phyloP scores from a whole-genome alignment of 2,888 invertebrate genomes.

The Chaetogeoica ovagalla region DNA sequence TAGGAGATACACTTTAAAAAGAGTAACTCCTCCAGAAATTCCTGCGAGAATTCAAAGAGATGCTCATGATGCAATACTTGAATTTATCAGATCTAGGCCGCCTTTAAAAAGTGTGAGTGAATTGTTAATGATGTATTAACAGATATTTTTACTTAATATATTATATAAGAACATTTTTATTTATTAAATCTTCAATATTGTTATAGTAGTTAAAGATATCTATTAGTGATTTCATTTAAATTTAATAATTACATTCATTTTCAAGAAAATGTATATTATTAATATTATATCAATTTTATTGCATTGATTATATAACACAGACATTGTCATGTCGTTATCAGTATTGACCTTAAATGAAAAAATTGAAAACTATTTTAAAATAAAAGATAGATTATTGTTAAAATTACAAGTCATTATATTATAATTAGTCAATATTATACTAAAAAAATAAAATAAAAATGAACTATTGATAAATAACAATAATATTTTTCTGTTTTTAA shows the following conservation, averaged over 20 bases:
- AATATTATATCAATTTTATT: not conserved
- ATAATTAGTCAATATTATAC: not conserved
- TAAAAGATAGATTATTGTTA: not conserved
- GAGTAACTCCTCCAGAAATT: slow-evolving; percentile 81
- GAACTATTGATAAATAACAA: not conserved
- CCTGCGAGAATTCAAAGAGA: slow-evolving; percentile 83
- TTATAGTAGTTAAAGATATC: not conserved
- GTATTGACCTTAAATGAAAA: not conserved
- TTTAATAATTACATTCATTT: slow-evolving; percentile 1
- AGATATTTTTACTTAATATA: not conserved
- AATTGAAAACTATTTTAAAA: not conserved
- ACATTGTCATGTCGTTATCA: not conserved
- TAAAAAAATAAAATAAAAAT: not conserved
- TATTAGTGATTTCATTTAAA: not conserved
- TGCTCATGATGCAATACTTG: slow-evolving; percentile 92
- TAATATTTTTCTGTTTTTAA: not conserved
- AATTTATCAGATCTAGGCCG: slow-evolving; percentile 94
- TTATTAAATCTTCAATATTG: not conserved
- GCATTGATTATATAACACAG: not conserved
- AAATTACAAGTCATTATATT: not conserved
- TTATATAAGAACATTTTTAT: not conserved
- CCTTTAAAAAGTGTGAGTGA: slow-evolving; percentile 80
- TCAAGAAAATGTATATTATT: not conserved
- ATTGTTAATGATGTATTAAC: not conserved
- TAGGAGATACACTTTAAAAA: slow-evolving; percentile 84